These are phyloP conservation scores for Chaetodon trifascialis DNA, from an alignment of 2,113 vertebrate species.

Conservation along the genomic window DNA sequence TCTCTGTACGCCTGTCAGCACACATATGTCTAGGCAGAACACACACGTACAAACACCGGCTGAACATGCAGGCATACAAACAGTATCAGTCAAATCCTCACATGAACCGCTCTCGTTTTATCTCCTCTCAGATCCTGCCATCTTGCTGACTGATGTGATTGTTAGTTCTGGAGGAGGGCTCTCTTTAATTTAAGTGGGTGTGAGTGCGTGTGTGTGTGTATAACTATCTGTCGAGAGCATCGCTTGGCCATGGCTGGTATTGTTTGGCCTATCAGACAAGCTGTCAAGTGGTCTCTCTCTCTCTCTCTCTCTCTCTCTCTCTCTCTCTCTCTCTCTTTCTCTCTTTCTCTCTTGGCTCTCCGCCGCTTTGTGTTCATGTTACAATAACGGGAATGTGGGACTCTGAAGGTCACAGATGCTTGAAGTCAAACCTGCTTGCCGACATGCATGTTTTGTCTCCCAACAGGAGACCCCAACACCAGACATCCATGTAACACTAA, in stretches of 20 bases:
- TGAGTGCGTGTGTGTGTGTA: slow-evolving; percentile 69
- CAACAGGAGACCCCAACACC: slow-evolving; percentile 53
- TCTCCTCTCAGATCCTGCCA: slow-evolving; percentile 69
- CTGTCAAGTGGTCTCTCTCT: slow-evolving; percentile 81
- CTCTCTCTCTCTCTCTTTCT: slow-evolving; percentile 47
- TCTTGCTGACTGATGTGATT: slow-evolving; percentile 79
- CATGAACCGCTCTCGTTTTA: slow-evolving; percentile 65
- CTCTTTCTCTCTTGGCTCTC: slow-evolving; percentile 51
- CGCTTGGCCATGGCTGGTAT: slow-evolving; percentile 85
- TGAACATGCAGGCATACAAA: slow-evolving; percentile 27
- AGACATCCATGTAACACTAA: slow-evolving; percentile 68
- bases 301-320: slow-evolving; percentile 25
- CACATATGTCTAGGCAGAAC: slow-evolving; percentile 45
- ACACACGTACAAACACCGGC: slow-evolving; percentile 12
- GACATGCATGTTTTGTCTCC: slow-evolving; percentile 68
- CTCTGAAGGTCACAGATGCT: slow-evolving; percentile 88
- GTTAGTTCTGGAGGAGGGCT: slow-evolving; percentile 77
- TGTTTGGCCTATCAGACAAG: slow-evolving; percentile 88
- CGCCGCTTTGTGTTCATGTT: slow-evolving; percentile 82
- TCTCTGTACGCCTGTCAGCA: slow-evolving; percentile 62
- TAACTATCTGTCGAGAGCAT: slow-evolving; percentile 83
- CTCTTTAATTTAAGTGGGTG: slow-evolving; percentile 84
- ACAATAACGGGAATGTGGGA: slow-evolving; percentile 81
- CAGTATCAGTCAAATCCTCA: slow-evolving; percentile 64
- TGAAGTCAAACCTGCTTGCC: slow-evolving; percentile 62